Evolutionary conservation across 2,797 vertebrate genomes (phyloP), one percentile per base, ranked within the genome.

Genomic region (Clarias pachynema): DNA sequence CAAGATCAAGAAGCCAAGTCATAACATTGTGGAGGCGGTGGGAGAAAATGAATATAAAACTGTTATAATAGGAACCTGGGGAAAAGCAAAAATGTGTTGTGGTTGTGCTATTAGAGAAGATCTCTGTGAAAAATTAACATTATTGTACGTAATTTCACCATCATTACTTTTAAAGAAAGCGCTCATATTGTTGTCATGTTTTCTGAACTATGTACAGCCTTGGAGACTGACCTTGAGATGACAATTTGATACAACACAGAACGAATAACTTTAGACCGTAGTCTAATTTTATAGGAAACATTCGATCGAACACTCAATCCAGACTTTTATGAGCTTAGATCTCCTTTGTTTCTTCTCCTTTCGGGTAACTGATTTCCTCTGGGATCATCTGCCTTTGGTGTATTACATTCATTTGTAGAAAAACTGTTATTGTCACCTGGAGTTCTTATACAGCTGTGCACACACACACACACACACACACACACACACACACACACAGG

Each of bases 401-500:
- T 20, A 29, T 81, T 69, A 72, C 34, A 44, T 74, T 83, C n/a
- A 75, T 20, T 31, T 16, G 16, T 53, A 6, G 57, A 83, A 59
- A 40, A 57, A 59, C 44, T 59, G 68, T 40, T 80, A 56, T 40
- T 53, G 40, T 85, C 24, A 6, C 59, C 37, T 24, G 1, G 31
- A 49, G 78, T 74, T 74, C 69, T 66, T 56, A 6, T 57, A 74
- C 79, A 81, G 68, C 84, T 85, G 84, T 66, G 37, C 78, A 68
- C 37, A 65, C 70, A 53, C 40, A 83, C 82, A 63, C 65, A 66
- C n/a, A 66, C 65, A 66, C n/a, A 14, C n/a, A 66, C n/a, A 66
- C 68, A 37, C 31, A 40, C 69, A 66, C 62, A 65, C 62, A 65
- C 63, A 65, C 63, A 65, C 63, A 65, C n/a, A 26, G 49, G 34